These are phyloP conservation scores for Manis pentadactyla DNA, from an alignment of 2,797 vertebrate species.

Conservation along the genomic window DNA sequence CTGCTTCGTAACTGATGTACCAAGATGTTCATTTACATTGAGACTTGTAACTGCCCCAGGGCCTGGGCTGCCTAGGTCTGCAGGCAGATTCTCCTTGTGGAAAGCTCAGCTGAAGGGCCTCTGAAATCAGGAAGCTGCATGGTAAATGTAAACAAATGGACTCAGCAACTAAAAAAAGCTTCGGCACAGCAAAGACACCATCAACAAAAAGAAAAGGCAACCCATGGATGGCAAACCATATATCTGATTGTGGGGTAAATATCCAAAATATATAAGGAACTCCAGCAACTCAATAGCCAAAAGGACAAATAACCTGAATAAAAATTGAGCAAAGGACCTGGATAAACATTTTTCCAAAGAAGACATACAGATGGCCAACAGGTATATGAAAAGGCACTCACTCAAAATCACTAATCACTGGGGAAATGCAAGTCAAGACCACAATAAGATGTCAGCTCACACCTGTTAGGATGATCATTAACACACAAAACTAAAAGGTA, in stretches of 20 bases:
- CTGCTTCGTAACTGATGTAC: not conserved
- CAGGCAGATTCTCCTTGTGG: not conserved
- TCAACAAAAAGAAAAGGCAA: not conserved
- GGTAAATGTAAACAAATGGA: not conserved
- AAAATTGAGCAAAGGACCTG: not conserved
- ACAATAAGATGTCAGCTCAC: not conserved
- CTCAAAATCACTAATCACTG: not conserved
- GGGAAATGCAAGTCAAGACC: not conserved
- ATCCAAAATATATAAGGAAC: not conserved
- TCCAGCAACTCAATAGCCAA: not conserved
- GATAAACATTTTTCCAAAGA: not conserved
- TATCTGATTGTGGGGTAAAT: not conserved
- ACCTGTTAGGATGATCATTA: not conserved
- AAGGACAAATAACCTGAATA: not conserved
- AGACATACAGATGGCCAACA: not conserved
- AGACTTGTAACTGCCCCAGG: not conserved
- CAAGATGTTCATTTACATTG: not conserved
- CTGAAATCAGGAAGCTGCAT: not conserved
- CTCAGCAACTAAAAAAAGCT: not conserved
- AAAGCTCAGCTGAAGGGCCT: not conserved
- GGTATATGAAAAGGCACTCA: not conserved
- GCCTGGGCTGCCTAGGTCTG: not conserved
- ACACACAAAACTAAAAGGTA: not conserved
- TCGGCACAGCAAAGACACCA: not conserved
- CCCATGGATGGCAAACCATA: not conserved